A percentile compares a stretch with the other conserved stretches of the same genome.
Conservation (phyloP, 2,888 invertebrate genomes). For the Invenusta paracnida region DNA sequence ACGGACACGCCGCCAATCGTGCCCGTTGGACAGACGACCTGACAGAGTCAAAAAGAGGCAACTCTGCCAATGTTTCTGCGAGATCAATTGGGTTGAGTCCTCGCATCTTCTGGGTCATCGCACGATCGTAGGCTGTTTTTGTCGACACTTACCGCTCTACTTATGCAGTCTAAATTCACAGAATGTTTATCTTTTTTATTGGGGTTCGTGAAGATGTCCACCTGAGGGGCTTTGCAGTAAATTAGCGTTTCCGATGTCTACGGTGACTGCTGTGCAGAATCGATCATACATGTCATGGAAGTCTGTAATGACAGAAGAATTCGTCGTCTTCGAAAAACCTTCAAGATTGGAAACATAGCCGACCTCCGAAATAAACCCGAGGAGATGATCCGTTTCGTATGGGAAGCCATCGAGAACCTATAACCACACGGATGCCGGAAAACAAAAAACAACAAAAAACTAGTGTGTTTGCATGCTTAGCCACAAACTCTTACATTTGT, state of each 20-base stretch:
- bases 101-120: background rate
- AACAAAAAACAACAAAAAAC: too few relatives aligned
- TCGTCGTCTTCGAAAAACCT: too few relatives aligned
- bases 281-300: too few relatives aligned
- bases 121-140: background rate
- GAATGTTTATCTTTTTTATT: background rate
- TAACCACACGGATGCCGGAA: too few relatives aligned
- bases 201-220: conserved; percentile 17
- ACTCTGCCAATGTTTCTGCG: background rate
- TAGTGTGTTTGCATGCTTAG: too few relatives aligned
- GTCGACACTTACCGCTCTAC: background rate
- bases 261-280: background rate
- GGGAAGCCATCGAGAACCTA: too few relatives aligned
- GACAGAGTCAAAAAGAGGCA: conserved; percentile 16
- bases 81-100: conserved; percentile 18
- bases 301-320: too few relatives aligned
- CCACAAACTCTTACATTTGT: too few relatives aligned
- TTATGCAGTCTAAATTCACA: background rate
- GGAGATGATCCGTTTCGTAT: too few relatives aligned
- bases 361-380: too few relatives aligned
- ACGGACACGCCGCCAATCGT: background rate
- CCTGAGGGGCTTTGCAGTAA: background rate
- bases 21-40: conserved; percentile 18
- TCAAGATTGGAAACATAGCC: too few relatives aligned
- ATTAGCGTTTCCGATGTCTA: conserved; percentile 12